These are phyloP conservation scores for Bombus cullumanus DNA, from an alignment of 1,140 invertebrate genomes.

Conservation along the genomic window DNA sequence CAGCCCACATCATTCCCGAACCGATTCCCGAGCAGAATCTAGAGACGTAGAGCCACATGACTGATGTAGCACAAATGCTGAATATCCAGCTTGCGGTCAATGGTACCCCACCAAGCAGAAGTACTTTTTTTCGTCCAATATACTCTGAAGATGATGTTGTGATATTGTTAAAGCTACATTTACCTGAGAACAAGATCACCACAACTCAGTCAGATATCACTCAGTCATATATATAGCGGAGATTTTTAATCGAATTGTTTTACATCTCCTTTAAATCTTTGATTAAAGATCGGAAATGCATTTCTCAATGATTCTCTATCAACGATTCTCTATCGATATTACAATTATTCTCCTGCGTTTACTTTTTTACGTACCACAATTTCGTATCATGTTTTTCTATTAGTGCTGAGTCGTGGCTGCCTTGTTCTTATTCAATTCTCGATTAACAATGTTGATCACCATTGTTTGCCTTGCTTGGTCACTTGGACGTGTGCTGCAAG, in stretches of 20 bases:
- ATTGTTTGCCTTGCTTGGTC: conserved; percentile 31
- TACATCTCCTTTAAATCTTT: background rate
- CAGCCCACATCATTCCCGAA: conserved; percentile 83
- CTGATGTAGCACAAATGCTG: conserved; percentile 77
- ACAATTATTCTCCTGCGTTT: background rate
- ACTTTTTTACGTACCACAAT: conserved; percentile 36
- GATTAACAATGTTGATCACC: conserved; percentile 28
- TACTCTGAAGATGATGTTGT: conserved; percentile 78
- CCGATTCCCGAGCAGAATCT: conserved; percentile 84
- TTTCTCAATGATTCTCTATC: background rate
- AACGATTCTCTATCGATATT: background rate
- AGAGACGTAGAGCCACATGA: conserved; percentile 80
- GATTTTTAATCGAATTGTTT: background rate
- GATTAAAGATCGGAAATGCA: background rate
- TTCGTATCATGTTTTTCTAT: conserved; percentile 37
- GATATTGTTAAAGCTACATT: conserved; percentile 56
- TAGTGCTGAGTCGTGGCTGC: conserved; percentile 65
- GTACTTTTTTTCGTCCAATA: conserved; percentile 82
- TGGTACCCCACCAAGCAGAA: conserved; percentile 81
- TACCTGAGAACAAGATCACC: conserved; percentile 67
- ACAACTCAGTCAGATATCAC: conserved; percentile 59
- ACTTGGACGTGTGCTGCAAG: conserved; percentile 36
- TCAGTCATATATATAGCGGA: background rate
- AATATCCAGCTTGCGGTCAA: conserved; percentile 83
- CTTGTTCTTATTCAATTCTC: conserved; percentile 64